phyloP scores from a whole-genome alignment of 2,888 invertebrate genomes.

The Parnassius glacialis region DNA sequence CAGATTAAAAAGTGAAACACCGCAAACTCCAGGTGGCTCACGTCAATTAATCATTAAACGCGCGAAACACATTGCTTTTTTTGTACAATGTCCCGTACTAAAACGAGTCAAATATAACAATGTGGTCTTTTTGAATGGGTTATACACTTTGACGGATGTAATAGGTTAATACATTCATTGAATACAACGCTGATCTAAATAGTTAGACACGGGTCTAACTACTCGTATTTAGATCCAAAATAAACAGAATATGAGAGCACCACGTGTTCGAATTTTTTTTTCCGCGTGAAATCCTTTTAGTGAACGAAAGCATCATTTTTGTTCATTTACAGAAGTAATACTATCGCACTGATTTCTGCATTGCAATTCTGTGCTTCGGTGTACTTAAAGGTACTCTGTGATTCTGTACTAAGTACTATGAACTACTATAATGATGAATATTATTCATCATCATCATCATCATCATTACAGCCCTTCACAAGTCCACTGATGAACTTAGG shows the following conservation, averaged over 20 bases:
- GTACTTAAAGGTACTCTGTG: too few species aligned
- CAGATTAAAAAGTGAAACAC: constrained; percentile 7
- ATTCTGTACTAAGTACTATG: too few species aligned
- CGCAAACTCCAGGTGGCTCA: constrained; percentile 32
- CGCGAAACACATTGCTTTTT: constrained; percentile 32
- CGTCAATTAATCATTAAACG: constrained; percentile 30
- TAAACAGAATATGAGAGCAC: constrained; percentile 7
- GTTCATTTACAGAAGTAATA: too few species aligned
- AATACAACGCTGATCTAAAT: constrained; percentile 18
- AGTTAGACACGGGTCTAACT: constrained; percentile 23
- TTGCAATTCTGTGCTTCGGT: too few species aligned
- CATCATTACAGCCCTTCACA: too few species aligned
- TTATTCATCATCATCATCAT: too few species aligned
- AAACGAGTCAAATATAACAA: constrained; percentile 34
- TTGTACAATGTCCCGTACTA: constrained; percentile 40
- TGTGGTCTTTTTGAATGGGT: constrained; percentile 25
- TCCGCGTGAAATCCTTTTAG: too few species aligned
- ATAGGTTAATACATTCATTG: constrained; percentile 18
- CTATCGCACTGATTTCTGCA: too few species aligned
- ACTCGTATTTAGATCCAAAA: too few species aligned
- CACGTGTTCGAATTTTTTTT: not conserved
- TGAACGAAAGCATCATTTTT: too few species aligned
- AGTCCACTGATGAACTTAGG: too few species aligned
- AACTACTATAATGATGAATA: too few species aligned
- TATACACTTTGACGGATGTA: constrained; percentile 11